Base-by-base conservation (phyloP, 2,113 vertebrate species). In the Suricata suricatta region DNA sequence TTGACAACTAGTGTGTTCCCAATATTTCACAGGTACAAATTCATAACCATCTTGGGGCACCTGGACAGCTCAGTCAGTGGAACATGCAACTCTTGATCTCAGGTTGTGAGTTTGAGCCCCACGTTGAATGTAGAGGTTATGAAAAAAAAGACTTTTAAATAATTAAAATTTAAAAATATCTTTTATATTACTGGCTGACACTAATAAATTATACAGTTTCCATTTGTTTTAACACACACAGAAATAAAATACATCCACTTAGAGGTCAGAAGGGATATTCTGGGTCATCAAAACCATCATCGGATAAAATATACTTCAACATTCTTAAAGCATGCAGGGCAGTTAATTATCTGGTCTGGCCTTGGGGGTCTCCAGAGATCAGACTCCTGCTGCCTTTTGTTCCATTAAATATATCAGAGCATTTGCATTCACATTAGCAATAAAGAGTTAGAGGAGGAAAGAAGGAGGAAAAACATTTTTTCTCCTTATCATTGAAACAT, bases 341-440 rank as follows among this genome's bases (percentile, higher is more conserved):
- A 54, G 31, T 79, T 94, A 47, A 74, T 96, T 93, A 92, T 38
- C 29, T 76, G 68, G 9, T 69, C 85, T 94, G n/a, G 44, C 14
- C 31, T 52, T 77, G 7, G 31, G 38, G 57, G 2, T 93, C 90
- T 93, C 84, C 80, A 93, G 90, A 41, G 41, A 64, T 85, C 63
- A 25, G 44, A 10, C 4, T 81, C 68, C 77, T 35, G 1, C 11
- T 90, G 60, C n/a, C 38, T 93, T 87, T 86, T 71, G 76, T 88
- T 90, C 86, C 38, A 85, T 68, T 72, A 92, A 92, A 93, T 90
- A 60, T 16, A 76, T 90, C 41, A 89, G 77, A 74, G 12, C n/a
- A 29, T 93, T 93, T 77, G 5, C 31, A 41, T 87, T 80, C n/a
- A 41, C 19, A 90, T n/a, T n/a, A 52, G 21, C 60, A 79, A 25